A percentile compares a stretch with the other conserved stretches of the same genome.
phyloP scores from a whole-genome alignment of 2,113 vertebrate species.

The Mesitornis unicolor region DNA sequence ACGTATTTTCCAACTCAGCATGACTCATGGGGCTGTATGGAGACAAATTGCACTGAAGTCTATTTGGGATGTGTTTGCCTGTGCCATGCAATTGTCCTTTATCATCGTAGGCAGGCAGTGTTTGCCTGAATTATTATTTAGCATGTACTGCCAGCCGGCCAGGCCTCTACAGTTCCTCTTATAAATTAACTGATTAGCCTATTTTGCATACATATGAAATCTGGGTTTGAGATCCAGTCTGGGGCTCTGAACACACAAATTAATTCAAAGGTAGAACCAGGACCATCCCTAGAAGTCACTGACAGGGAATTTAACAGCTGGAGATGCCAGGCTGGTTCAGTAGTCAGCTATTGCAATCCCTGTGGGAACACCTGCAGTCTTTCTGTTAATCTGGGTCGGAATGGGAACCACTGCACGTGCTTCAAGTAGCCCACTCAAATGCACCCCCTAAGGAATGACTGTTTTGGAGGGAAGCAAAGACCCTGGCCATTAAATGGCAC shows the following conservation, averaged over 20 bases:
- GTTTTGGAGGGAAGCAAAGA: not conserved
- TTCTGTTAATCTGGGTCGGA: not conserved
- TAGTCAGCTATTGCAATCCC: not conserved
- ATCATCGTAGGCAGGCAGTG: not conserved
- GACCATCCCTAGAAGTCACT: not conserved
- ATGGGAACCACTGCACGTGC: not conserved
- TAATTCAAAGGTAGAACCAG: not conserved
- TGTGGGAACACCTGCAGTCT: not conserved
- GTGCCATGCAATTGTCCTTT: not conserved
- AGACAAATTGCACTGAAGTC: not conserved
- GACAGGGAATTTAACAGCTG: not conserved
- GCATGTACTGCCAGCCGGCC: not conserved
- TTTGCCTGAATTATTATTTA: not conserved
- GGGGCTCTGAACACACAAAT: not conserved
- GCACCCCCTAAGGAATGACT: not conserved
- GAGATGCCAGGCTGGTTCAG: not conserved
- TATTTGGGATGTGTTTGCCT: conserved; percentile 7
- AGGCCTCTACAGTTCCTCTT: not conserved
- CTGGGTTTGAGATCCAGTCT: not conserved
- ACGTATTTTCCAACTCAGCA: conserved; percentile 33
- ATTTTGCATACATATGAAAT: not conserved
- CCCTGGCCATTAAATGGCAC: not conserved
- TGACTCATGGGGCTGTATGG: conserved; percentile 1
- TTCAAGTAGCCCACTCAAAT: not conserved
- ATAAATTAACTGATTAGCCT: not conserved